Evolutionary conservation across 2,113 vertebrate genomes (phyloP).

Genomic region (Mugil cephalus): DNA sequence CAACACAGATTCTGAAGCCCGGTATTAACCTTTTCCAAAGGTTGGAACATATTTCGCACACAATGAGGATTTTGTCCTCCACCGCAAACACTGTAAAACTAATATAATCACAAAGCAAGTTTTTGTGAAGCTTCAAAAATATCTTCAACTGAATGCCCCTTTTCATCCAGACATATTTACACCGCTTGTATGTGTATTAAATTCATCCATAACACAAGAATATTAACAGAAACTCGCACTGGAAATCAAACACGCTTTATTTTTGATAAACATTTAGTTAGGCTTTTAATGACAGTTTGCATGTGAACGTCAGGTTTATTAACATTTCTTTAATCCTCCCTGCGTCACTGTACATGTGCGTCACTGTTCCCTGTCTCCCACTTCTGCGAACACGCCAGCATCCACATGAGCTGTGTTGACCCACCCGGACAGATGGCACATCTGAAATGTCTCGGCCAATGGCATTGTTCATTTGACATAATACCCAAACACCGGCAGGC

Average conservation of each 20-base stretch:
- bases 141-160: too few species aligned
- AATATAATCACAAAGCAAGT: too few species aligned
- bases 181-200: too few species aligned
- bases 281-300: neutral
- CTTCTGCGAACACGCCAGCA: conserved; percentile 27
- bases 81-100: too few species aligned
- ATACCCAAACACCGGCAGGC: conserved; percentile 69
- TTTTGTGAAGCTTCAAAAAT: too few species aligned
- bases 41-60: neutral
- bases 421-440: conserved; percentile 71
- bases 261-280: too few species aligned
- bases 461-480: conserved; percentile 80
- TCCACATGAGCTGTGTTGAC: conserved; percentile 53
- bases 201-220: too few species aligned
- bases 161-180: too few species aligned
- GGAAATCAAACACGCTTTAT: too few species aligned
- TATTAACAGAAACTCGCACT: too few species aligned
- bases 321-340: conserved; percentile 51
- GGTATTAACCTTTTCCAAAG: too few species aligned
- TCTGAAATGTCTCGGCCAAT: conserved; percentile 54
- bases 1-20: too few species aligned
- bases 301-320: conserved; percentile 16
- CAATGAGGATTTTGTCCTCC: neutral
- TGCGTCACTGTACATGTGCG: conserved; percentile 44
- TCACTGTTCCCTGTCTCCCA: conserved; percentile 32